Percentiles rank a stretch among this genome's conserved stretches.
Evolutionary conservation across 1,140 invertebrate genomes (phyloP).

Genomic region (Proctacanthus coquilletti): DNA sequence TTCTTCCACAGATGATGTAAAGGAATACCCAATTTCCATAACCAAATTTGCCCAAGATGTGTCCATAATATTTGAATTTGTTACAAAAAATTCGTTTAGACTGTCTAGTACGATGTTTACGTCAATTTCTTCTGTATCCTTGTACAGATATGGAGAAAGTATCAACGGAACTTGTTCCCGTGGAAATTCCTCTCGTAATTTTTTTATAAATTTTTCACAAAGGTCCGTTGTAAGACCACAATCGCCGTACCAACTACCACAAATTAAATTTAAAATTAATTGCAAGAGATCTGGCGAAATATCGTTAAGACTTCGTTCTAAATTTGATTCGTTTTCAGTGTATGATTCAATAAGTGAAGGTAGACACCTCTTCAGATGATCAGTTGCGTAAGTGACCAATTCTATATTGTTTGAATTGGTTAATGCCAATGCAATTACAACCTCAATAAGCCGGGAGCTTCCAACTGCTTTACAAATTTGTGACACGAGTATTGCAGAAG

Average conservation of each 20-base stretch:
- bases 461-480: conserved; percentile 71
- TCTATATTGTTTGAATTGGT: conserved; percentile 64
- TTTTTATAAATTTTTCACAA: conserved; percentile 63
- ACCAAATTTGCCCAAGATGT: conserved; percentile 67
- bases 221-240: conserved; percentile 49
- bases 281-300: conserved; percentile 76
- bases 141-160: conserved; percentile 69
- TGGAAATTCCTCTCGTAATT: conserved; percentile 72
- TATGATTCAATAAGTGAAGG: conserved; percentile 73
- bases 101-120: not conserved
- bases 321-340: conserved; percentile 48
- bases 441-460: conserved; percentile 74
- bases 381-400: conserved; percentile 49
- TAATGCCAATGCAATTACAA: conserved; percentile 71
- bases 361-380: conserved; percentile 66
- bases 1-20: conserved; percentile 76
- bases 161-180: conserved; percentile 74
- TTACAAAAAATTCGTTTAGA: conserved; percentile 9
- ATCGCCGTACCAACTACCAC: conserved; percentile 31
- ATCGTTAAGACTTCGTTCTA: conserved; percentile 73
- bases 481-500: conserved; percentile 58
- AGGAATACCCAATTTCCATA: conserved; percentile 76
- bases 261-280: conserved; percentile 52
- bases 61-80: conserved; percentile 42
- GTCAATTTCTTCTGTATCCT: conserved; percentile 49